Base-by-base conservation (phyloP, 1,140 invertebrate species). In the Oncopeltus fasciatus region DNA sequence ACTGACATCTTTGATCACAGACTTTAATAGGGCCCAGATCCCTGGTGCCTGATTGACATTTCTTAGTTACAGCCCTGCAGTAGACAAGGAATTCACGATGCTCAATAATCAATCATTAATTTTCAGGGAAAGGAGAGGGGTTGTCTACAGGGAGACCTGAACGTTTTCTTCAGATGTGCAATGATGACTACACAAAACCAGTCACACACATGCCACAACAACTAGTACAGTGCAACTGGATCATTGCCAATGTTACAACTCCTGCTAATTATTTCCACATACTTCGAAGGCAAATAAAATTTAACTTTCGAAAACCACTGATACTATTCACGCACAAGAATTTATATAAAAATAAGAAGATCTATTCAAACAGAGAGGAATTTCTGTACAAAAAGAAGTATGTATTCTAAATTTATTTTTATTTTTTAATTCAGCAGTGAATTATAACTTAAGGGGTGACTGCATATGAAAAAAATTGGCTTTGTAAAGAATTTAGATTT, bases 261-360 rank as follows among this genome's bases (percentile, higher is more conserved):
- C 89, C 95, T 2, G 92, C 94, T 2, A 93, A 99, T 72, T 98
- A 98, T 73, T 99, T 96, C 73, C 96, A 99, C 79, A 74, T 97
- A 9, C 75, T 99, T 27, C 80, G 96, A 56, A 80, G 91, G 77
- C 95, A 99, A 80, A 89, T 88, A 67, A 65, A 94, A 0, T 76
- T 91, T 64, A 86, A 92, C 72, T 97, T 87, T 72, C 79, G 94
- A 53, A 97, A 97, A 70, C 95, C 95, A 0, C 72, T 98, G 28
- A 79, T 98, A 49, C 78, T 99, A 2, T 82, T 88, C 20, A 80
- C 86, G 0, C 94, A 95, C 1, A 98, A 98, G 77, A 80, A 84
- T 3, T 73, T 98, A 24, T 76, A 98, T 20, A 82, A 95, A 27
- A 77, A 88, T 51, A 76, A 87, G 1, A 83, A 82, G 11, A 90